Percentiles rank a stretch among this genome's conserved stretches.
Conservation (phyloP, 2,113 vertebrate genomes). For the Narcine bancroftii region DNA sequence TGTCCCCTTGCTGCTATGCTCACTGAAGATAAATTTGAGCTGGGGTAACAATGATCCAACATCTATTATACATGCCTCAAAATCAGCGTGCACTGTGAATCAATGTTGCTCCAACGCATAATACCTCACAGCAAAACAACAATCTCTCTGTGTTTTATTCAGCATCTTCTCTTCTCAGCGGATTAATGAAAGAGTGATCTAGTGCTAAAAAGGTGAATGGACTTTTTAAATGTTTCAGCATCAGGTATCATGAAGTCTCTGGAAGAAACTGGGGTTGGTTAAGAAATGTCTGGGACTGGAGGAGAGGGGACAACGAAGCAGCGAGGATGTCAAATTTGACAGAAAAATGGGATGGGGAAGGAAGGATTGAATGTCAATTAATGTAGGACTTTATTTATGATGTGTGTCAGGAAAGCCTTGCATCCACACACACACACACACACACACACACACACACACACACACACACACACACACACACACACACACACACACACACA, state of each 20-base stretch:
- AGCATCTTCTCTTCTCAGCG: background rate
- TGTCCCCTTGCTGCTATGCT: background rate
- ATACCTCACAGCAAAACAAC: background rate
- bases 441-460: too few relatives aligned
- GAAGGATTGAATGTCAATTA: too few relatives aligned
- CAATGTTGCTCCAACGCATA: background rate
- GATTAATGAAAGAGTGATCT: background rate
- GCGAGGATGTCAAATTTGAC: too few relatives aligned
- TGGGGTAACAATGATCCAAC: background rate
- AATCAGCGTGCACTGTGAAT: background rate
- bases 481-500: too few relatives aligned
- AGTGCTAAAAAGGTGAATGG: background rate
- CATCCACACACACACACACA: too few relatives aligned
- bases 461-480: too few relatives aligned
- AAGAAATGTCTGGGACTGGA: background rate
- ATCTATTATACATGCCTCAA: background rate
- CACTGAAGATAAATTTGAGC: background rate
- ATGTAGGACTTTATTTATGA: too few relatives aligned
- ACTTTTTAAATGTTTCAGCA: background rate
- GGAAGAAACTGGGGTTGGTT: background rate
- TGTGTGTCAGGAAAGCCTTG: too few relatives aligned
- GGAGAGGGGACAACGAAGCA: too few relatives aligned
- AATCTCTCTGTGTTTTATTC: background rate
- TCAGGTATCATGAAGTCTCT: background rate
- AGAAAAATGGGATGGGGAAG: too few relatives aligned